Base-by-base conservation (phyloP, 2,888 invertebrate genomes). In the Limnephilus rhombicus region DNA sequence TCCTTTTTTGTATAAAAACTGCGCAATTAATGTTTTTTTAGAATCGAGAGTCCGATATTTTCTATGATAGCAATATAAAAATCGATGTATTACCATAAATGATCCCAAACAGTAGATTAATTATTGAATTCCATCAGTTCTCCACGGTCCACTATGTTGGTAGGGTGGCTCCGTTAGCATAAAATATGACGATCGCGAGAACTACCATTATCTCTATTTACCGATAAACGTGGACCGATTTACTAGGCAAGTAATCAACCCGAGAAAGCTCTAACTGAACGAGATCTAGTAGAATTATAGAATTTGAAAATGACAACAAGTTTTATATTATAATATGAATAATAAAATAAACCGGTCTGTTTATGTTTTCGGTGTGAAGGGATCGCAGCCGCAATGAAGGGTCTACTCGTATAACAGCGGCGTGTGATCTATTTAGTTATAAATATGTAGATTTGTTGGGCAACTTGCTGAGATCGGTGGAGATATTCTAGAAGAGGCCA, bases 81-180 rank as follows among this genome's bases (percentile, higher is more conserved):
- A 92, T 93, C 93, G 93, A 93, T 93, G 93, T 93, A 92, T 93
- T 93, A 92, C 92, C 93, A 90, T 93, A 92, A 93, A 93, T 93
- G 93, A 93, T 93, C 93, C 93, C 93, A 93, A 93, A 93, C 93
- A 93, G 93, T 93, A 91, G 91, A 92, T 92, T 92, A 92, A 93
- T 92, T 92, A 92, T 92, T 92, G 92, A 92, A 92, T 92, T 92
- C 90, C 92, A 80, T 92, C 90, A 92, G 90, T 92, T 49, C 90
- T 68, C 85, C 81, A 80, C 83, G 90, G 86, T 45, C 92, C 90
- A 34, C 45, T 89, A 34, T n/a, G 41, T 34, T 45, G 37, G 49
- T 29, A 29, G 18, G 53, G 68, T 53, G 87, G 85, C 45, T 87
- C 85, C 68, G 87, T 37, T 15, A 4, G 87, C n/a, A 49, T 49